These are phyloP conservation scores for Esox lucius DNA, from an alignment of 2,797 vertebrate genomes.

Conservation along the genomic window DNA sequence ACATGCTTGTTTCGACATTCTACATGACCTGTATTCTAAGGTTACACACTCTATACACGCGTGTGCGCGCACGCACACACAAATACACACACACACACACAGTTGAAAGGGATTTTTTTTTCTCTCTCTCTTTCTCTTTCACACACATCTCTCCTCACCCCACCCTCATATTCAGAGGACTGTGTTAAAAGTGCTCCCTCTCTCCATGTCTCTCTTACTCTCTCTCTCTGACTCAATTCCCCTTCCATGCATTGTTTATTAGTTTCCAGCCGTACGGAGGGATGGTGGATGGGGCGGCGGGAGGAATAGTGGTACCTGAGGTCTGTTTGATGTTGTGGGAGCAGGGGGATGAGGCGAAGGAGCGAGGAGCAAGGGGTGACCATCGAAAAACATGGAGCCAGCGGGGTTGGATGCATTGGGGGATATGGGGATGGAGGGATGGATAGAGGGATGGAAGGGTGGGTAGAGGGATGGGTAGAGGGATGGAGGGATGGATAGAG, in stretches of 20 bases:
- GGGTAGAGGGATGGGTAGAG: too few species aligned
- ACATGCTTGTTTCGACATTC: conserved; percentile 51
- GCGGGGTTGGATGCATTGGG: too few species aligned
- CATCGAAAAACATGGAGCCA: too few species aligned
- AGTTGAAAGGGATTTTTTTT: not conserved
- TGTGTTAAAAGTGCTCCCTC: too few species aligned
- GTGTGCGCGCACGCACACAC: conserved; percentile 37
- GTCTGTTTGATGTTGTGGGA: conserved; percentile 55
- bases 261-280: too few species aligned
- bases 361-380: too few species aligned
- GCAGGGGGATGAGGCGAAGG: not conserved
- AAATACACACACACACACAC: conserved; percentile 32
- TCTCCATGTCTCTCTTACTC: conserved; percentile 1
- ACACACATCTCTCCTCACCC: conserved; percentile 23
- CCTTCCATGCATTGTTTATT: too few species aligned
- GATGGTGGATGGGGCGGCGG: too few species aligned
- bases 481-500: too few species aligned
- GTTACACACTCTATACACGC: conserved; percentile 33
- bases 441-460: too few species aligned
- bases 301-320: conserved; percentile 23
- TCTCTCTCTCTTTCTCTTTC: not conserved
- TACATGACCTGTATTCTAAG: conserved; percentile 52
- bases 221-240: not conserved
- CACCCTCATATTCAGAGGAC: conserved; percentile 16
- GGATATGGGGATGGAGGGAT: too few species aligned